Evolutionary conservation across 2,113 vertebrate species (phyloP).

Genomic region (Pithys albifrons): DNA sequence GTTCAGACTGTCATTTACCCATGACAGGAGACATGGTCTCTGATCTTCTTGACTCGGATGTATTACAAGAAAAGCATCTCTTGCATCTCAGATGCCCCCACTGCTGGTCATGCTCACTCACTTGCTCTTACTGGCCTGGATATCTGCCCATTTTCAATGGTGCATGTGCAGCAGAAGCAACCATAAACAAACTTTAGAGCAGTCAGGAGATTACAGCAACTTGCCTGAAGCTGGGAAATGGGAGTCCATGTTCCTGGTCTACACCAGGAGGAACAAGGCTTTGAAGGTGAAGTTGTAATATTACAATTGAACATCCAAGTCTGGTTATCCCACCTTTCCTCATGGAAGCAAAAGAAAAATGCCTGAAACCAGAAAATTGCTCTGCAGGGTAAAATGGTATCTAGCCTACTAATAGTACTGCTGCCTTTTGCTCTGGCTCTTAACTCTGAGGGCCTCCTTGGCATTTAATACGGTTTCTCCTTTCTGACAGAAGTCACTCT

Average conservation of each 20-base stretch:
- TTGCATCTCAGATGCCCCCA: not conserved
- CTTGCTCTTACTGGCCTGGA: not conserved
- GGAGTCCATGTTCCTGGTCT: not conserved
- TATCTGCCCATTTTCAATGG: not conserved
- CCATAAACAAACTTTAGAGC: not conserved
- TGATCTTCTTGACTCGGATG: not conserved
- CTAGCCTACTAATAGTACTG: not conserved
- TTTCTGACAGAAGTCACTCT: not conserved
- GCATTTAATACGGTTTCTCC: not conserved
- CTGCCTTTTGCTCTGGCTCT: not conserved
- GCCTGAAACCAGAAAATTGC: not conserved
- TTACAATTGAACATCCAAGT: not conserved
- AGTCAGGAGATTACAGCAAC: not conserved
- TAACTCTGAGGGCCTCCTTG: not conserved
- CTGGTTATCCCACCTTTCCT: not conserved
- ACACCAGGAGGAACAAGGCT: accelerated
- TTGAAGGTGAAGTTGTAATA: not conserved
- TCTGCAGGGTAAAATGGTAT: not conserved
- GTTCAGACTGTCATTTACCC: not conserved
- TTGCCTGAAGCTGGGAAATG: not conserved
- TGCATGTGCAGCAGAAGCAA: not conserved
- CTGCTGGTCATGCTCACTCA: not conserved
- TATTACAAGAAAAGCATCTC: not conserved
- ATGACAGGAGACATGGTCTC: not conserved
- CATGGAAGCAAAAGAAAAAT: not conserved